Conservation (phyloP, 2,113 vertebrate genomes). For the Prochilodus magdalenae region DNA sequence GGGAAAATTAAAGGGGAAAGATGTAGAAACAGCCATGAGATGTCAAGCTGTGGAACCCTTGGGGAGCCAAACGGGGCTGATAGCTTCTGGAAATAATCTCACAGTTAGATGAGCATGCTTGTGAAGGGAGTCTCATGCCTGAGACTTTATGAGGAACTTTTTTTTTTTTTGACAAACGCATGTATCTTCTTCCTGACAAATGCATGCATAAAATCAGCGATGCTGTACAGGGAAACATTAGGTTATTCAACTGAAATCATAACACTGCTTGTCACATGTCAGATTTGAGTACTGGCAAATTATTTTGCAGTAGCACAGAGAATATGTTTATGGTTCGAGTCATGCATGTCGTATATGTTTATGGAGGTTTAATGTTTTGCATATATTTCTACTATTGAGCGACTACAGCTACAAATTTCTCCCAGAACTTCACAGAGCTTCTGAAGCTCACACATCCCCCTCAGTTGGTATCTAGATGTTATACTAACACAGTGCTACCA, state of each 20-base stretch:
- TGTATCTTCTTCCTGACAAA: neutral
- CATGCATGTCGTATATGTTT: neutral
- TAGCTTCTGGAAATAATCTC: slow-evolving; percentile 57
- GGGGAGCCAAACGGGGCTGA: slow-evolving; percentile 48
- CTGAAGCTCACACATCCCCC: too few relatives aligned
- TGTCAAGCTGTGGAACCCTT: slow-evolving; percentile 57
- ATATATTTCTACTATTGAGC: too few relatives aligned
- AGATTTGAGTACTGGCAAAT: neutral
- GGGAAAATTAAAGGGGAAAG: slow-evolving; percentile 24
- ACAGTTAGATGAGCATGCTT: slow-evolving; percentile 43
- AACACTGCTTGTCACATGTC: neutral
- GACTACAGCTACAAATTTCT: too few relatives aligned
- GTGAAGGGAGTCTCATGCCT: slow-evolving; percentile 15
- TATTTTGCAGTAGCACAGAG: neutral
- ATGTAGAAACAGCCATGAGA: slow-evolving; percentile 50
- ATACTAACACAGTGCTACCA: too few relatives aligned
- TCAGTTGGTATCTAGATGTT: too few relatives aligned
- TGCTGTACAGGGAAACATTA: neutral
- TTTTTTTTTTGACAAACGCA: slow-evolving; percentile 3
- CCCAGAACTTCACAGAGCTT: too few relatives aligned
- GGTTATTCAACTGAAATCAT: neutral
- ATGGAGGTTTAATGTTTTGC: too few relatives aligned
- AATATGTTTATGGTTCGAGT: neutral
- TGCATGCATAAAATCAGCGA: neutral
- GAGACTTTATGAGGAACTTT: neutral